A percentile compares a stretch with the other conserved stretches of the same genome.
These are phyloP conservation scores for Melanotaenia nigrans DNA, from an alignment of 2,797 vertebrate species.

Conservation along the genomic window DNA sequence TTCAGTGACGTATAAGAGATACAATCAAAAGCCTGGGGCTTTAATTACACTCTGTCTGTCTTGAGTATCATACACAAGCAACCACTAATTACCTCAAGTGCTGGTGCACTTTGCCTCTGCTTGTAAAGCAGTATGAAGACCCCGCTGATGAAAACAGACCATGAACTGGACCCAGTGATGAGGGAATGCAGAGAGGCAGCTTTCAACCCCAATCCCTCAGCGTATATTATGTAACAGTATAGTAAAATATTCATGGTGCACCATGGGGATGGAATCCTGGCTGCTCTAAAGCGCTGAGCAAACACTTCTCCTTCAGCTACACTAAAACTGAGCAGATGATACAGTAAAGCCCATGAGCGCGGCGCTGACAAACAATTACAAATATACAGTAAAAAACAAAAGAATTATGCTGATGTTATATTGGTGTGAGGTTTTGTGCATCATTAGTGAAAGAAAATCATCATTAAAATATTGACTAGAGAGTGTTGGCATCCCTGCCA, in stretches of 20 bases:
- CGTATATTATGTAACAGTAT: slow-evolving; percentile 72
- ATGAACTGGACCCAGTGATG: slow-evolving; percentile 54
- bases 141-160: slow-evolving; percentile 58
- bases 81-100: slow-evolving; percentile 69
- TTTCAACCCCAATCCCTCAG: slow-evolving; percentile 69
- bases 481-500: not conserved
- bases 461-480: slow-evolving; percentile 10
- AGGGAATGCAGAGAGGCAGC: slow-evolving; percentile 60
- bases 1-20: slow-evolving; percentile 44
- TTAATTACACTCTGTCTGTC: slow-evolving; percentile 68
- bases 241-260: slow-evolving; percentile 80
- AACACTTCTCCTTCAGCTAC: slow-evolving; percentile 70
- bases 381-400: not conserved
- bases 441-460: slow-evolving; percentile 7
- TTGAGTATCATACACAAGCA: slow-evolving; percentile 68
- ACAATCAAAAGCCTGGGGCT: slow-evolving; percentile 59
- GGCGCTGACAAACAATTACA: slow-evolving; percentile 48
- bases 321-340: slow-evolving; percentile 53
- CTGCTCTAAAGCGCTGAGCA: slow-evolving; percentile 75
- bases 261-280: slow-evolving; percentile 70
- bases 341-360: slow-evolving; percentile 49
- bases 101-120: slow-evolving; percentile 58
- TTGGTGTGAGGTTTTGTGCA: slow-evolving; percentile 16
- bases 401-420: slow-evolving; percentile 4
- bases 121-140: slow-evolving; percentile 59